Evolutionary conservation across 2,797 vertebrate species (phyloP).

Genomic region (Vultur gryphus): DNA sequence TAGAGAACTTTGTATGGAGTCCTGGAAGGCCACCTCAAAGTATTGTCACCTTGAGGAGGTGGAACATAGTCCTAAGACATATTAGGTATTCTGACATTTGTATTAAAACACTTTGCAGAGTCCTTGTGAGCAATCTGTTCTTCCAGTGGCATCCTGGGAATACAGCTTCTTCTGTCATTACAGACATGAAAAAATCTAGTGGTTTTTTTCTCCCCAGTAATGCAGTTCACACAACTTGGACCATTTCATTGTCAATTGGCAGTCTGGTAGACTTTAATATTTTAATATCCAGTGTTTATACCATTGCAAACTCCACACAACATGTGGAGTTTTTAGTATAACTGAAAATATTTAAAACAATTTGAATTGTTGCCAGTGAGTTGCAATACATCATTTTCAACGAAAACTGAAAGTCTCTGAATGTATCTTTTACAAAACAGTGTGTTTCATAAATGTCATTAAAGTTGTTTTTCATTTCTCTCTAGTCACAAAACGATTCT

Average conservation of each 20-base stretch:
- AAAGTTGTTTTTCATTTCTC: not conserved
- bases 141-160: not conserved
- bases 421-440: not conserved
- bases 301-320: not conserved
- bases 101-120: not conserved
- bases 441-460: not conserved
- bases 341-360: not conserved
- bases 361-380: not conserved
- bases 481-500: slow-evolving; percentile 56
- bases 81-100: not conserved
- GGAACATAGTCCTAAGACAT: not conserved
- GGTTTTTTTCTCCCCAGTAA: not conserved
- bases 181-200: not conserved
- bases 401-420: not conserved
- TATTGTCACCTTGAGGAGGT: not conserved
- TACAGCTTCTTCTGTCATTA: not conserved
- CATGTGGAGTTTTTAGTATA: not conserved
- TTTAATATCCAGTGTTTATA: not conserved
- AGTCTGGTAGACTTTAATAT: not conserved
- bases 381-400: not conserved
- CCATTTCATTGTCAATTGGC: not conserved
- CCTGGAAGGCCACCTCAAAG: not conserved
- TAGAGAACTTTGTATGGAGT: not conserved
- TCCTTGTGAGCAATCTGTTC: not conserved
- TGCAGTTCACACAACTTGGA: not conserved